phyloP scores from a whole-genome alignment of 1,140 invertebrate genomes.

The Hesperophylax magnus region DNA sequence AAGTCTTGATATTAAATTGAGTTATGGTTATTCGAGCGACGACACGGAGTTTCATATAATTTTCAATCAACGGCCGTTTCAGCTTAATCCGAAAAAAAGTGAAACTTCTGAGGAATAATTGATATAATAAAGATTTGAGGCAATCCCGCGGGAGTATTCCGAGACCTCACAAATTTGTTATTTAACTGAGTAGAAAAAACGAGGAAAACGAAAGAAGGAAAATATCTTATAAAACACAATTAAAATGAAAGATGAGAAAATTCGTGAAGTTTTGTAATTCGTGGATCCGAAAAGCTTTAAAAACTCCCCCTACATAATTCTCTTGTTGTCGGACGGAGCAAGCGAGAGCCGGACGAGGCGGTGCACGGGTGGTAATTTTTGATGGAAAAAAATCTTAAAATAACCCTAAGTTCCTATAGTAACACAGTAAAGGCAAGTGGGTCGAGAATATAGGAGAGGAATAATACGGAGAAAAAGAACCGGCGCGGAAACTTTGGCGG shows the following conservation, averaged over 20 bases:
- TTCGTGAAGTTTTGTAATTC: conserved; percentile 57
- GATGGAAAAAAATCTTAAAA: conserved; percentile 54
- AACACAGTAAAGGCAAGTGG: conserved; percentile 3
- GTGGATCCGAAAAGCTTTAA: conserved; percentile 54
- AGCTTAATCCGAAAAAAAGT: conserved; percentile 21
- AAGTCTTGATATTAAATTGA: conserved; percentile 25
- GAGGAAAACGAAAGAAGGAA: conserved; percentile 42
- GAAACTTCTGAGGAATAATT: conserved; percentile 25
- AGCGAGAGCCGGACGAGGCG: neutral
- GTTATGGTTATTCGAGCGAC: conserved; percentile 31
- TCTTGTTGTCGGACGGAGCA: conserved; percentile 22
- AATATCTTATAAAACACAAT: conserved; percentile 56
- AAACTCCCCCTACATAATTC: conserved; percentile 52
- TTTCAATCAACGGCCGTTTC: conserved; percentile 28
- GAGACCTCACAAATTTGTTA: conserved; percentile 40
- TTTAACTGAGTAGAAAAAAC: conserved; percentile 42
- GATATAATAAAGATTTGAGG: conserved; percentile 30
- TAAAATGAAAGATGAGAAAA: conserved; percentile 59
- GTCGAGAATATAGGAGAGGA: neutral
- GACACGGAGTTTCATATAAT: conserved; percentile 28
- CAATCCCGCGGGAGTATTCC: conserved; percentile 19
- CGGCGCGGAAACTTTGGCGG: conserved; percentile 10
- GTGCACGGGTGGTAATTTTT: conserved; percentile 39
- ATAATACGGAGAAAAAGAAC: neutral
- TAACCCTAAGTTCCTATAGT: conserved; percentile 27